Conservation (phyloP, 2,113 vertebrate genomes). For the Ciconia boyciana region DNA sequence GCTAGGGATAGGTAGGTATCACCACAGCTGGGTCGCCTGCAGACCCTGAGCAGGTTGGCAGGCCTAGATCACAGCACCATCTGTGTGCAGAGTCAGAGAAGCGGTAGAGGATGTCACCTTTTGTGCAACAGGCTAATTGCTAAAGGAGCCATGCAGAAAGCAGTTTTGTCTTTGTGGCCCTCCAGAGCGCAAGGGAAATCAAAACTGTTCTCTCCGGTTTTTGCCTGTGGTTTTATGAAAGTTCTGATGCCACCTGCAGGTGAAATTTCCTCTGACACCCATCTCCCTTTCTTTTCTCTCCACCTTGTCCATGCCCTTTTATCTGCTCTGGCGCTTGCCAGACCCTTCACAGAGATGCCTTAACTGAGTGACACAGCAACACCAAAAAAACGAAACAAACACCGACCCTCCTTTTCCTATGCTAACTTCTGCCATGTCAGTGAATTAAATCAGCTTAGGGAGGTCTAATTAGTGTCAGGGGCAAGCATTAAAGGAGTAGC, state of each 20-base stretch:
- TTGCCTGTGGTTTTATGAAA: neutral
- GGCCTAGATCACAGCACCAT: neutral
- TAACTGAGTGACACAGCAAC: neutral
- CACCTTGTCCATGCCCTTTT: fast-evolving
- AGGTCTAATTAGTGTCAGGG: neutral
- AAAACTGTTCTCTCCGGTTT: fast-evolving
- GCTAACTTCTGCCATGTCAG: neutral
- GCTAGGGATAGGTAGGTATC: too few species aligned
- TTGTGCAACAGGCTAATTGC: neutral
- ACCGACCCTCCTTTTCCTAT: neutral
- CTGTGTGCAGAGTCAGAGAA: neutral
- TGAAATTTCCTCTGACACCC: neutral
- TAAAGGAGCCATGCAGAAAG: neutral
- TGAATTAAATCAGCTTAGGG: neutral
- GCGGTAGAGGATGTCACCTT: neutral
- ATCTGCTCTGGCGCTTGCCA: neutral
- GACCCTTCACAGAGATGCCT: neutral
- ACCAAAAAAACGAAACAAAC: fast-evolving
- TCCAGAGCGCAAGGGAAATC: neutral
- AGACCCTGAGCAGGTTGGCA: neutral
- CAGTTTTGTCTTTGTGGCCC: neutral
- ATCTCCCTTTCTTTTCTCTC: neutral
- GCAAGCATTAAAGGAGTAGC: neutral
- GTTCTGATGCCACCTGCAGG: neutral
- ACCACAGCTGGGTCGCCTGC: neutral